Evolutionary conservation across 2,797 vertebrate species (phyloP).

Genomic region (Threskiornis aethiopicus): DNA sequence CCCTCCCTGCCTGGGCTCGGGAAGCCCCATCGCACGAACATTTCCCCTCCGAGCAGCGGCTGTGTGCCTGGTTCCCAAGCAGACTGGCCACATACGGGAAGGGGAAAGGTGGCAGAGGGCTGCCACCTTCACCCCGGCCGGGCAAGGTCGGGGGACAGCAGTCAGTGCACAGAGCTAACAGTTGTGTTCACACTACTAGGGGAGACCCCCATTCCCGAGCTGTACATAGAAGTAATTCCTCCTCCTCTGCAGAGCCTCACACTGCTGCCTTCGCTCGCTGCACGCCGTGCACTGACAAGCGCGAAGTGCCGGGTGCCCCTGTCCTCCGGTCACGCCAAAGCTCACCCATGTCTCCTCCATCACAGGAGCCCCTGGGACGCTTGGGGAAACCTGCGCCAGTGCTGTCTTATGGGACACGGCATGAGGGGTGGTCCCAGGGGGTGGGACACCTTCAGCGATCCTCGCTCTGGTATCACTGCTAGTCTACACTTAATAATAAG

Average conservation of each 20-base stretch:
- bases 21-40: not conserved
- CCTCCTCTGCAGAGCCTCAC: not conserved
- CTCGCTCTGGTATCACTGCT: not conserved
- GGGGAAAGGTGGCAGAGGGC: not conserved
- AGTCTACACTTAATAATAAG: not conserved
- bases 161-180: accelerated
- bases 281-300: accelerated
- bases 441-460: not conserved
- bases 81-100: not conserved
- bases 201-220: not conserved
- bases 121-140: accelerated
- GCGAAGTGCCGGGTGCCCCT: accelerated
- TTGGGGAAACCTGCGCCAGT: not conserved
- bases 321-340: accelerated
- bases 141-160: not conserved
- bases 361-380: accelerated
- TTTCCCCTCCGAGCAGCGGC: accelerated
- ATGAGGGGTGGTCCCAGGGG: not conserved
- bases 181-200: not conserved
- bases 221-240: not conserved
- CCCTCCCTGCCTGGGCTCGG: not conserved
- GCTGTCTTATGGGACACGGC: accelerated
- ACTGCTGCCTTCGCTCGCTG: not conserved
- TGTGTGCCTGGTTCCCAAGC: not conserved
- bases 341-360: not conserved